These are phyloP conservation scores for Hydriomena furcata DNA, from an alignment of 2,888 invertebrate species.

Conservation along the genomic window DNA sequence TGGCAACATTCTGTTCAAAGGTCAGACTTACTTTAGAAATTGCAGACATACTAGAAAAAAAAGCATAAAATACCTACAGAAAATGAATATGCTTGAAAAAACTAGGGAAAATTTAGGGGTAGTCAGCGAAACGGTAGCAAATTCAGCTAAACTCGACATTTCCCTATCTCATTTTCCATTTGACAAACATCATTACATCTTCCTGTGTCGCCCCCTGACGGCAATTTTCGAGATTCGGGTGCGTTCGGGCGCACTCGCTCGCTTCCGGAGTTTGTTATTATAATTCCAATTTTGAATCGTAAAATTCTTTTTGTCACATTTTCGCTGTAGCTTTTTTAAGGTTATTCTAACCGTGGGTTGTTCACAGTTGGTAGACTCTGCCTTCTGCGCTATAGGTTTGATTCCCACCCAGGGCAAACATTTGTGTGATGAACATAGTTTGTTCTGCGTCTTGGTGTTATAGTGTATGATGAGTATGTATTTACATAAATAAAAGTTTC, in stretches of 20 bases:
- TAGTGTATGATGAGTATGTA: too few species aligned
- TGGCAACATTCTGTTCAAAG: conserved; percentile 70
- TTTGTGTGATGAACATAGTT: too few species aligned
- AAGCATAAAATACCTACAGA: conserved; percentile 32
- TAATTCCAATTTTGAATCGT: conserved; percentile 51
- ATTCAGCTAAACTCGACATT: conserved; percentile 71
- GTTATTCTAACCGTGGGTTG: neutral
- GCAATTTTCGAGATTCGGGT: conserved; percentile 66
- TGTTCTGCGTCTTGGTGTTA: too few species aligned
- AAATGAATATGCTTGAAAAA: too few species aligned
- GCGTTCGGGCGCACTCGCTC: conserved; percentile 60
- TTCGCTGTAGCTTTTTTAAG: conserved; percentile 12
- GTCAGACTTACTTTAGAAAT: conserved; percentile 58
- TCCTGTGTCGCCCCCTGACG: conserved; percentile 68
- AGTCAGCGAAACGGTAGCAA: conserved; percentile 73
- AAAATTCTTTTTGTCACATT: conserved; percentile 31
- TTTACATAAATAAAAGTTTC: too few species aligned
- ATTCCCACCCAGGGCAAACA: too few species aligned
- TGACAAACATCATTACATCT: conserved; percentile 83
- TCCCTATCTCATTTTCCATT: conserved; percentile 84
- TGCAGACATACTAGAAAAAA: neutral
- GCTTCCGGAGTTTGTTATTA: conserved; percentile 54
- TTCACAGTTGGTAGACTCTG: too few species aligned
- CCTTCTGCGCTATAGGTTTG: too few species aligned
- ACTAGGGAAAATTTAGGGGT: conserved; percentile 5